A percentile compares a stretch with the other conserved stretches of the same genome.
These are phyloP conservation scores for Agrilus biguttatus DNA, from an alignment of 2,888 invertebrate genomes.

Conservation along the genomic window DNA sequence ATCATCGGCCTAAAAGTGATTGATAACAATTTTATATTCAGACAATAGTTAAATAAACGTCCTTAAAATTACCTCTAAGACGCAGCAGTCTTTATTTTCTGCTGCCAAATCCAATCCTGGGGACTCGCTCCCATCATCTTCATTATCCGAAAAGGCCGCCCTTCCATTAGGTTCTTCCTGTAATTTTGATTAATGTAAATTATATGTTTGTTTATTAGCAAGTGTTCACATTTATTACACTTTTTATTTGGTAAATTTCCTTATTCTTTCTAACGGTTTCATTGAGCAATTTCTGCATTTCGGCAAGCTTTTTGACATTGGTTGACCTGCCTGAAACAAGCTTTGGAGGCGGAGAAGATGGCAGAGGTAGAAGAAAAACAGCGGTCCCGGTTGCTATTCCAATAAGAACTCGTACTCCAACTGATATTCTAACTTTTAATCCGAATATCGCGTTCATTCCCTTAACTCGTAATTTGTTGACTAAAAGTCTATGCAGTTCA, in stretches of 20 bases:
- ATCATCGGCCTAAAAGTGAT: conserved; percentile 51
- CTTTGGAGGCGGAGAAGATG: conserved; percentile 58
- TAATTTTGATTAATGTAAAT: background rate
- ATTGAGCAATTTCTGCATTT: conserved; percentile 52
- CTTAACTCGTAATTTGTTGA: conserved; percentile 82
- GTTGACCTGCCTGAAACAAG: conserved; percentile 51
- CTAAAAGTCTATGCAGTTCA: conserved; percentile 78
- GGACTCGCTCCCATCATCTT: conserved; percentile 53
- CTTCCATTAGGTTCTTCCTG: conserved; percentile 17
- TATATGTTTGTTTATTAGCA: background rate
- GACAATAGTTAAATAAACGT: too few species aligned
- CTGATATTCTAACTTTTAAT: conserved; percentile 50
- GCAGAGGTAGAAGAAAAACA: conserved; percentile 61
- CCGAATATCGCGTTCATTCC: conserved; percentile 93
- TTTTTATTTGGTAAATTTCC: conserved; percentile 51
- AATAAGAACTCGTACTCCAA: conserved; percentile 79
- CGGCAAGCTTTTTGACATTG: conserved; percentile 49
- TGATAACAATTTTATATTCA: conserved; percentile 2
- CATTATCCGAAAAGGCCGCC: conserved; percentile 36
- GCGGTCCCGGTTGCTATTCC: conserved; percentile 84
- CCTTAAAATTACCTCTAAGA: conserved; percentile 46
- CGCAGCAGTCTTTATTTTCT: conserved; percentile 67
- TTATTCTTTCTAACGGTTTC: conserved; percentile 58
- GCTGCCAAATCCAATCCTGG: conserved; percentile 53
- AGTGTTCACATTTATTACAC: conserved; percentile 21